These are phyloP conservation scores for Artibeus jamaicensis DNA, from an alignment of 2,797 vertebrate genomes.

Conservation along the genomic window DNA sequence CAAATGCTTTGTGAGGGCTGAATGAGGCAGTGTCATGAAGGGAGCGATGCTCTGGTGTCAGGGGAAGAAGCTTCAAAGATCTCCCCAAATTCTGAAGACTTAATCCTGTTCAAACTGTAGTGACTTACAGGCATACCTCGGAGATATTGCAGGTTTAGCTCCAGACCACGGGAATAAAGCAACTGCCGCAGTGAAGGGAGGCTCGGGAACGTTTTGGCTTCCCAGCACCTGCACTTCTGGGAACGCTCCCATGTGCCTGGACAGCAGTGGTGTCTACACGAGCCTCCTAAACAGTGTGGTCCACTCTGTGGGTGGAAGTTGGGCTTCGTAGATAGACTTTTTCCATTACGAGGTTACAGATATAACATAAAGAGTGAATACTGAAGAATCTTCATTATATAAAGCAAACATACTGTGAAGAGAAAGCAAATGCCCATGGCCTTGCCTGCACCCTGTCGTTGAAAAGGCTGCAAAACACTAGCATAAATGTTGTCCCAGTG, in stretches of 20 bases:
- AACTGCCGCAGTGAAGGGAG: not conserved
- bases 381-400: not conserved
- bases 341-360: not conserved
- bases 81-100: not conserved
- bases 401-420: not conserved
- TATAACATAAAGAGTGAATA: not conserved
- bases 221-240: rapidly evolving
- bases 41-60: not conserved
- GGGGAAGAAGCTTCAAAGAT: not conserved
- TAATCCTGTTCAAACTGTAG: not conserved
- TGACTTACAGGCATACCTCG: not conserved
- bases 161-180: not conserved
- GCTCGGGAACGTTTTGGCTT: not conserved
- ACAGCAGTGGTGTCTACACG: not conserved
- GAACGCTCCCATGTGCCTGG: not conserved
- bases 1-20: not conserved
- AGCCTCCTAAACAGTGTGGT: not conserved
- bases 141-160: too few species aligned
- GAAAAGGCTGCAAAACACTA: not conserved
- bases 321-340: not conserved
- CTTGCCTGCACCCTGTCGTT: not conserved
- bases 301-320: not conserved
- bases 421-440: not conserved
- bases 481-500: not conserved
- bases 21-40: not conserved